phyloP scores from a whole-genome alignment of 1,140 invertebrate genomes.

The Cherax destructor region DNA sequence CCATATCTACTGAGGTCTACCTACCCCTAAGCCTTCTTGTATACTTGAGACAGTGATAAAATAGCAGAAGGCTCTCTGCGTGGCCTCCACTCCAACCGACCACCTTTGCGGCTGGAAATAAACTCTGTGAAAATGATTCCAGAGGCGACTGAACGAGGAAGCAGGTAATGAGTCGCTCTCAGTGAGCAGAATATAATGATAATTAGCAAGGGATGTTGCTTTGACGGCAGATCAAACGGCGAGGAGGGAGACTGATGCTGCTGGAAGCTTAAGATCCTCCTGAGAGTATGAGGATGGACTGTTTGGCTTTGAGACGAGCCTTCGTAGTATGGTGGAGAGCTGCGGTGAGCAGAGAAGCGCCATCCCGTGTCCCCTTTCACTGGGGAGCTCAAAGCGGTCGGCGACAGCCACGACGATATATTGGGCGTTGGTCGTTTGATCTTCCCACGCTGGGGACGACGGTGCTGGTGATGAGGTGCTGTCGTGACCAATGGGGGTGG shows the following conservation, averaged over 20 bases:
- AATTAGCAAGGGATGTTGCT: neutral
- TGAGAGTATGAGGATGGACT: neutral
- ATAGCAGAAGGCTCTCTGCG: too few species aligned
- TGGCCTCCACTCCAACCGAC: too few species aligned
- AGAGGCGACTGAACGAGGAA: neutral
- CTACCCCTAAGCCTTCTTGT: too few species aligned
- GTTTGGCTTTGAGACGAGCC: neutral
- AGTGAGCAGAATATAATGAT: neutral
- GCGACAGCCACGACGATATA: neutral
- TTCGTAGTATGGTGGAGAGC: neutral
- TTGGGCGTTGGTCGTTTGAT: neutral
- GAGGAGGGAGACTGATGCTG: neutral
- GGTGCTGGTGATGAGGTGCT: neutral
- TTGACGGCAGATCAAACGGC: neutral
- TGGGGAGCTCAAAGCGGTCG: neutral
- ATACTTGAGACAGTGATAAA: too few species aligned
- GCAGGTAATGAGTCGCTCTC: neutral
- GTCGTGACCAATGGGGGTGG: neutral
- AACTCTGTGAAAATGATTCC: too few species aligned
- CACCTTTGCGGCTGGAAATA: too few species aligned
- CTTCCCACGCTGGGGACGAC: neutral
- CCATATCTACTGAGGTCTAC: too few species aligned
- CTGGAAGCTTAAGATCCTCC: neutral
- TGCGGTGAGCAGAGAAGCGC: neutral
- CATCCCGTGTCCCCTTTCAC: neutral